Evolutionary conservation across 1,140 invertebrate species (phyloP).

Genomic region (Drosophila teissieri): DNA sequence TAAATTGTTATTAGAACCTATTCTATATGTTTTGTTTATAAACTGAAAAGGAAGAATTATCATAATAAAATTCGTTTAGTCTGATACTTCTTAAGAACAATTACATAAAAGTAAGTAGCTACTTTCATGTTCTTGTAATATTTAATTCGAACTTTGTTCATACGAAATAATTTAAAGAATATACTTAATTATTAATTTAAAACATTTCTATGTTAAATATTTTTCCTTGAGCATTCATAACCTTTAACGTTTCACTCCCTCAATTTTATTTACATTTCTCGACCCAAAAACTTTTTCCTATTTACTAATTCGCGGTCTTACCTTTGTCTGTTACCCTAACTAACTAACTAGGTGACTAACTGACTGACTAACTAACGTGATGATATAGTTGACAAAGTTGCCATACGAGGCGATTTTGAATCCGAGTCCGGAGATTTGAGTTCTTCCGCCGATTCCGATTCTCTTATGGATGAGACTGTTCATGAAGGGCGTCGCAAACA

Average conservation of each 20-base stretch:
- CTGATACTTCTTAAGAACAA: not conserved
- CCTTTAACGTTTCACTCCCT: conserved; percentile 10
- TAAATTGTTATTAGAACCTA: too few relatives aligned
- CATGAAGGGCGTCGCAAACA: conserved; percentile 55
- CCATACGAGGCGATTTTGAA: conserved; percentile 25
- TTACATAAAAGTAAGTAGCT: not conserved
- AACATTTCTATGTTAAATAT: not conserved
- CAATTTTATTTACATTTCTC: conserved; percentile 31
- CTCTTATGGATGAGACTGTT: conserved; percentile 34
- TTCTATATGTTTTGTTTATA: too few relatives aligned
- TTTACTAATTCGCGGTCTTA: conserved; percentile 36
- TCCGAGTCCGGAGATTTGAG: not conserved
- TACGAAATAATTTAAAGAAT: not conserved
- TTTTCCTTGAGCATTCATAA: conserved; percentile 6
- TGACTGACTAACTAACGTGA: conserved; percentile 78
- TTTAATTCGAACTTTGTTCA: not conserved
- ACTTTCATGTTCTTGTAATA: not conserved
- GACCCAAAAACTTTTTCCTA: conserved; percentile 28
- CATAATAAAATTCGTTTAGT: not conserved
- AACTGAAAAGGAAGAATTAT: too few relatives aligned
- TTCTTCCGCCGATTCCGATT: conserved; percentile 7
- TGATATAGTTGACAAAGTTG: conserved; percentile 74
- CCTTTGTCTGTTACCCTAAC: conserved; percentile 59
- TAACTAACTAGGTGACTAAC: conserved; percentile 75
- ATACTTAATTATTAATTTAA: not conserved